Evolutionary conservation across 2,797 vertebrate genomes (phyloP).

Genomic region (Vespertilio murinus): DNA sequence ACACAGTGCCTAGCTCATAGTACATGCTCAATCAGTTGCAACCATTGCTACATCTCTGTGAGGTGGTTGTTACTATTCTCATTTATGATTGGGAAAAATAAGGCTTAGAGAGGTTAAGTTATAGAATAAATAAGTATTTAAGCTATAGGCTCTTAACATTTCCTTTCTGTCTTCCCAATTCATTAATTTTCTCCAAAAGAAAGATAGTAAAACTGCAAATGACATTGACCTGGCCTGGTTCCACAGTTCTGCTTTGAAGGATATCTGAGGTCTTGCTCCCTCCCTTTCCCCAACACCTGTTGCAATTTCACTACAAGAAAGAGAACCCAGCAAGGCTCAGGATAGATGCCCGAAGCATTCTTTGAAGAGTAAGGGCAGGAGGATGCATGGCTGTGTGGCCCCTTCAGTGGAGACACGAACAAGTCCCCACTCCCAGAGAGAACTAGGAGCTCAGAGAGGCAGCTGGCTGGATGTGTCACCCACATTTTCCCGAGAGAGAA

Average conservation of each 20-base stretch:
- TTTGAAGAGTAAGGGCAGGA: not conserved
- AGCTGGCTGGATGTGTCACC: conserved; percentile 44
- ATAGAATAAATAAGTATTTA: not conserved
- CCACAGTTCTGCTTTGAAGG: not conserved
- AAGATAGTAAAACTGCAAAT: not conserved
- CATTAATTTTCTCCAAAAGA: not conserved
- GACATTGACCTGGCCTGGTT: not conserved
- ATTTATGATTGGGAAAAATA: not conserved
- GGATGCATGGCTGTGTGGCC: not conserved
- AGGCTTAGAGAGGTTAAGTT: not conserved
- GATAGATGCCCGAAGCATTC: not conserved
- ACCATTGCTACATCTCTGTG: not conserved
- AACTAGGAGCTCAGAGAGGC: not conserved
- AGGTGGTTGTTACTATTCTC: not conserved
- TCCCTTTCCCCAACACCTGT: not conserved
- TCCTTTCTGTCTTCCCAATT: not conserved
- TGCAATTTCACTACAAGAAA: conserved; percentile 12
- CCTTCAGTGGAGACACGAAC: conserved; percentile 33
- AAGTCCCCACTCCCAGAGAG: not conserved
- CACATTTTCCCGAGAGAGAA: conserved; percentile 13
- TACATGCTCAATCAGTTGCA: not conserved
- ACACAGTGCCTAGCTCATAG: not conserved
- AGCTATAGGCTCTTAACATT: not conserved
- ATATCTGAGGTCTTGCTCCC: not conserved
- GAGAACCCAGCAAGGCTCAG: not conserved